These are phyloP conservation scores for Darevskia mixta DNA, from an alignment of 2,797 vertebrate species.

Conservation along the genomic window DNA sequence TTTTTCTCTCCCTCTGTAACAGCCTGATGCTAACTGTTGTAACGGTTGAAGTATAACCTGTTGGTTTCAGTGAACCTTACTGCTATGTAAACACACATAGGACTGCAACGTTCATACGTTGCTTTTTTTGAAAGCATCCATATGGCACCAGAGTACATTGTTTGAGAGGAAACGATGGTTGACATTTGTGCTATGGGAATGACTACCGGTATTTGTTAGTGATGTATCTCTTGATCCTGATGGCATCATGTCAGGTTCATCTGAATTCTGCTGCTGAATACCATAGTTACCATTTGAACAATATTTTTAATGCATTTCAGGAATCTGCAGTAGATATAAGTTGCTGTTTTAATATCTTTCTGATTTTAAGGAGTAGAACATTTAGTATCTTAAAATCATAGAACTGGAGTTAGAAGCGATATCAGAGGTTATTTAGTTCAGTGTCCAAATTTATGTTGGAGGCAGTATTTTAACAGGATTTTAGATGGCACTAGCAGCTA, in stretches of 20 bases:
- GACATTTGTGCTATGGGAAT: not conserved
- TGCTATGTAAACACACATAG: not conserved
- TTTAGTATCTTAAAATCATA: not conserved
- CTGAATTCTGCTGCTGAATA: not conserved
- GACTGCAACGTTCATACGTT: not conserved
- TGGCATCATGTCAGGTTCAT: not conserved
- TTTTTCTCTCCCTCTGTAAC: constrained; percentile 7
- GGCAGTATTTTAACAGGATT: not conserved
- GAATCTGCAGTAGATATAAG: not conserved
- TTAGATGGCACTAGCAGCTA: not conserved
- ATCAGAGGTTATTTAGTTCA: not conserved
- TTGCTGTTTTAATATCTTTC: not conserved
- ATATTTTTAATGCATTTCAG: not conserved
- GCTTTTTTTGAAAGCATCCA: no score
- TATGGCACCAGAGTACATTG: no score
- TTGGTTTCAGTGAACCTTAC: not conserved
- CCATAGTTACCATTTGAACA: not conserved
- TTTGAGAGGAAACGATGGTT: not conserved
- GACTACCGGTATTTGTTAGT: not conserved
- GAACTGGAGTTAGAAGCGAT: not conserved
- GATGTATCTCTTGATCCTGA: not conserved
- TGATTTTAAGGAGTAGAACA: not conserved
- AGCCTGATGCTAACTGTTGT: not conserved
- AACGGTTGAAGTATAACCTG: not conserved
- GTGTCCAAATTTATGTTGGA: not conserved